Base-by-base conservation (phyloP, 2,113 vertebrate genomes). In the Indicator maculatus region DNA sequence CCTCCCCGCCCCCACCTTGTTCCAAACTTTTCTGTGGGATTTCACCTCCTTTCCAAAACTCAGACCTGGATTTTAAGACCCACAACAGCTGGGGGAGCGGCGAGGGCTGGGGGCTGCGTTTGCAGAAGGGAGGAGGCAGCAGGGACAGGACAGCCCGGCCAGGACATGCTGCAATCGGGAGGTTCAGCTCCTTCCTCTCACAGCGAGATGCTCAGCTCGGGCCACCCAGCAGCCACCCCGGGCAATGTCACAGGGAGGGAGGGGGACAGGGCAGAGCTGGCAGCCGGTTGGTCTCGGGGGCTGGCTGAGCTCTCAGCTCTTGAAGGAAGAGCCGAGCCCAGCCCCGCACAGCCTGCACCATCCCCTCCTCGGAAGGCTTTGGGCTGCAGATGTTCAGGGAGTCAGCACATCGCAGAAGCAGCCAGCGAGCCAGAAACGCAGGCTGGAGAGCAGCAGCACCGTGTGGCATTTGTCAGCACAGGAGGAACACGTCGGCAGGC, bases 31-130 rank as follows among this genome's bases (percentile, higher is more conserved):
- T 77, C 58, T 38, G 2, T 1, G 2, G 28, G 38, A 14, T 45
- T 88, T 88, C 79, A 50, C 26, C 65, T 60, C 36, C 1, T 8
- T 19, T 93, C 44, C 58, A 69, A 39, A 60, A 33, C 33, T 74
- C 53, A 56, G 38, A 63, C 33, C n/a, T 60, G 76, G 38, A 72
- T 94, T 66, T 86, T 56, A 47, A 53, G 27, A 27, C 30, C 27
- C 33, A 5, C 16, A 59, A 9, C 0, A 19, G 0, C 63, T 14
- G 0, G 0, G 31, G 36, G 52, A 52, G 36, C 0, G 0, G 30
- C 0, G 0, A 11, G 75, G 55, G 52, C 59, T 31, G 86, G 82
- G 39, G 28, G 38, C 53, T 41, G 91, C 2, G 0, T 41, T 52
- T 36, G 77, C 8, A 10, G 71, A 70, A 26, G 20, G 41, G 45